Base-by-base conservation (phyloP, 2,797 vertebrate genomes). In the Molossus alvarezi region DNA sequence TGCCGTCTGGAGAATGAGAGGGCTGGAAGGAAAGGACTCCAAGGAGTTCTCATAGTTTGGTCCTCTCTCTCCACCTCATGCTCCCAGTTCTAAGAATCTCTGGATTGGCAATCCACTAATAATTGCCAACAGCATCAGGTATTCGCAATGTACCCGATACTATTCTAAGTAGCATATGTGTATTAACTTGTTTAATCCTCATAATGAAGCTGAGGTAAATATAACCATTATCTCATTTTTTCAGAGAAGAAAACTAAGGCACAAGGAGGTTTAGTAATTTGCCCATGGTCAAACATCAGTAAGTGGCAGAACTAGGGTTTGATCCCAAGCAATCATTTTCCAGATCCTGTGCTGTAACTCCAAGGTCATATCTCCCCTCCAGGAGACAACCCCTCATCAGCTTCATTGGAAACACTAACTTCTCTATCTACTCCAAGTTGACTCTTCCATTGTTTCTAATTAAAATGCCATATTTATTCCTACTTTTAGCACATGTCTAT, bases 211-310 rank as follows among this genome's bases (percentile, higher is more conserved):
- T 69, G 20, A 69, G 45, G 14, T 57, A 65, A 27, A n/a, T 23
- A 79, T 73, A 60, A 86, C 12, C 18, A 18, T 62, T 67, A n/a
- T 88, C 48, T 81, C 33, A 86, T 75, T 82, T 94, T 94, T 81
- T 53, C 84, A 86, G 48, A 83, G 33, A 77, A 72, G 41, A 29
- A 91, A 73, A 48, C 13, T 45, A 48, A 25, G 51, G 20, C 7
- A 29, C 51, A 53, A 45, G 45, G 69, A 88, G n/a, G 37, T 23
- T 89, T 75, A 65, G 21, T 76, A 60, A 45, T 12, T 84, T 92
- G 27, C 13, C 1, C 5, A 41, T 17, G 10, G 6, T 80, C 58
- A 90, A 53, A 41, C 6, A 90, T 72, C 18, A 23, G n/a, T 60
- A n/a, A 93, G 23, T 67, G 53, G 18, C 55, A 81, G 37, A 92